These are phyloP conservation scores for Epinephelus cyanopodus DNA, from an alignment of 2,113 vertebrate genomes.

Conservation along the genomic window DNA sequence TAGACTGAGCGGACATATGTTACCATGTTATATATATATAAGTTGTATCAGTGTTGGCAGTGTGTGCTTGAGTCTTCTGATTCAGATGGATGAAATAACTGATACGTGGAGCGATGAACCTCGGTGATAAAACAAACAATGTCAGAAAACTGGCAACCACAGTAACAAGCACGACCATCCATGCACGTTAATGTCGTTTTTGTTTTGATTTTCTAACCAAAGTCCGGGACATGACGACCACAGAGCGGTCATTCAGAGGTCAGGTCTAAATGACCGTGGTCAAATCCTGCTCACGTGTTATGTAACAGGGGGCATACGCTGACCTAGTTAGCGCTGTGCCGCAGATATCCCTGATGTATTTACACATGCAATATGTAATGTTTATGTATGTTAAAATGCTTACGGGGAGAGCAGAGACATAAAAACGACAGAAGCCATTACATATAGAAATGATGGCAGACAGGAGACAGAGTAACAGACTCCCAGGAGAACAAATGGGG, in stretches of 20 bases:
- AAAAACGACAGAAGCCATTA: background rate
- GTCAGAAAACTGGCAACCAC: background rate
- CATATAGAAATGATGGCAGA: background rate
- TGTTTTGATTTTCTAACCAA: background rate
- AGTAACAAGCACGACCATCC: background rate
- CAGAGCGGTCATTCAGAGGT: constrained; percentile 38
- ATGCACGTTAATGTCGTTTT: background rate
- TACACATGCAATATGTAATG: background rate
- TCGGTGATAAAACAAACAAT: background rate
- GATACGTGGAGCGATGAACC: background rate
- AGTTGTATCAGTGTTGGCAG: background rate
- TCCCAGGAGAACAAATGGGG: background rate
- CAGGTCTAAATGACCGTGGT: constrained; percentile 46
- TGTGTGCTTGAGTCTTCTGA: background rate
- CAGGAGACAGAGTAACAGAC: background rate
- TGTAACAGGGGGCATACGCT: constrained; percentile 37
- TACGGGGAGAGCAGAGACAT: background rate
- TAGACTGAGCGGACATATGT: background rate
- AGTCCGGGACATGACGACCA: constrained; percentile 9
- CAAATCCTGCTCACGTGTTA: constrained; percentile 48
- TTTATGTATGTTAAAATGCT: background rate
- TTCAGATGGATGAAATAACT: background rate
- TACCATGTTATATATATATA: too few relatives aligned
- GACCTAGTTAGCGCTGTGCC: constrained; percentile 41
- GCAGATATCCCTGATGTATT: constrained; percentile 3